Percentiles rank a stretch among this genome's conserved stretches.
These are phyloP conservation scores for Ormyrus rosae DNA, from an alignment of 2,888 invertebrate genomes.

Conservation along the genomic window DNA sequence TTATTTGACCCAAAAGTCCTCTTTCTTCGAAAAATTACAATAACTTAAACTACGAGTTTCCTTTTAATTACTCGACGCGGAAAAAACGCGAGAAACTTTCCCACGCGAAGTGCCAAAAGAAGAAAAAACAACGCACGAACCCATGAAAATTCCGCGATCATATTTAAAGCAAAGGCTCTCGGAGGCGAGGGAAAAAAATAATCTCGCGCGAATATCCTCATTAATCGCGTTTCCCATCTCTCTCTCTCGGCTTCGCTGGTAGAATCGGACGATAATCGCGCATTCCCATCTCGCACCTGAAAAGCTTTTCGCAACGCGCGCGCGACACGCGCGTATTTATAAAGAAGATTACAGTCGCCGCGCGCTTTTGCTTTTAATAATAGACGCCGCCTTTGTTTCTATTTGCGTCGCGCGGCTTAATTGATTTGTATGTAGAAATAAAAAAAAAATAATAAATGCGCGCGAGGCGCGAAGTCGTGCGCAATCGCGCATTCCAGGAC, in stretches of 20 bases:
- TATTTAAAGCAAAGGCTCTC: too few species aligned
- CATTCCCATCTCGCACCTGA: constrained; percentile 39
- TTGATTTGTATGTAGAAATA: constrained; percentile 9
- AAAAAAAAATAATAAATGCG: neutral
- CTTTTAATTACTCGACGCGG: too few species aligned
- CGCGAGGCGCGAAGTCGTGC: neutral
- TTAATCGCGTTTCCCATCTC: constrained; percentile 1
- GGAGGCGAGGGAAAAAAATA: too few species aligned
- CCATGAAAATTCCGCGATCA: too few species aligned
- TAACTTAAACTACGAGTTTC: too few species aligned
- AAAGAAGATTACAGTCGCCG: neutral
- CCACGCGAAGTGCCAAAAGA: too few species aligned
- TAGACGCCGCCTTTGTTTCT: neutral
- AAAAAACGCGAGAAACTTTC: too few species aligned
- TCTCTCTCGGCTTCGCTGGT: neutral
- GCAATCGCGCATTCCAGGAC: constrained; percentile 5
- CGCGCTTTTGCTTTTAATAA: neutral
- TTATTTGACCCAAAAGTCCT: too few species aligned
- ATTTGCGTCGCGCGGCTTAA: neutral
- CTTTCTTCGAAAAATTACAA: too few species aligned
- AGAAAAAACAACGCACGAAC: too few species aligned
- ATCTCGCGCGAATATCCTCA: constrained; percentile 14
- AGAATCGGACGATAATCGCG: neutral
- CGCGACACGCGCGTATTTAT: neutral
- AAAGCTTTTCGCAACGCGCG: constrained; percentile 20